A percentile compares a stretch with the other conserved stretches of the same genome.
phyloP scores from a whole-genome alignment of 2,797 vertebrate species.

The Enteromius thamalakanensis region DNA sequence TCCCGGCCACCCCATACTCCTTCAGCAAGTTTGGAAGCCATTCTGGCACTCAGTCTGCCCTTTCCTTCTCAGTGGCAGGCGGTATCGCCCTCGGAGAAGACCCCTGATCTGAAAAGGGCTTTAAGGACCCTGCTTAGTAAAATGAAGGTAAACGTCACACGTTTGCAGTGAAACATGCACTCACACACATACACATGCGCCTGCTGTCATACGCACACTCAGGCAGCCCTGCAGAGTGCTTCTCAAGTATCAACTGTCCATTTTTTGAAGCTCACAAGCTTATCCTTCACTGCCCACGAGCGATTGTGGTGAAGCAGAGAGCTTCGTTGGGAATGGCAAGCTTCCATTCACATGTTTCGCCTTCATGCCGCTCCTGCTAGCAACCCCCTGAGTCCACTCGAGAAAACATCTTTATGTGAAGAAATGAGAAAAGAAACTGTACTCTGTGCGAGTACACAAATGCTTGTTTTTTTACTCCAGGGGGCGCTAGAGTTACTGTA shows the following conservation, averaged over 20 bases:
- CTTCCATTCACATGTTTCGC: conserved; percentile 49
- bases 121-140: conserved; percentile 88
- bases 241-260: background rate
- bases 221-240: conserved; percentile 22
- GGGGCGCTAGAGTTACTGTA: background rate
- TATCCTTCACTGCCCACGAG: background rate
- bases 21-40: conserved; percentile 42
- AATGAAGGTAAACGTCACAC: conserved; percentile 82
- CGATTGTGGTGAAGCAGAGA: conserved; percentile 5
- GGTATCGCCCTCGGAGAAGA: conserved; percentile 85
- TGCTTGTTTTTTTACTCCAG: conserved; percentile 1
- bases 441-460: background rate
- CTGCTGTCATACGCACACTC: conserved; percentile 23
- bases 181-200: conserved; percentile 1
- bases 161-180: conserved; percentile 46
- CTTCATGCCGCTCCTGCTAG: conserved; percentile 33
- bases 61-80: conserved; percentile 86
- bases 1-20: conserved; percentile 52
- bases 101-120: conserved; percentile 86
- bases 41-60: conserved; percentile 76
- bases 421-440: background rate
- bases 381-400: conserved; percentile 5
- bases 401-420: background rate
- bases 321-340: conserved; percentile 50
- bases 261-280: conserved; percentile 22